phyloP scores from a whole-genome alignment of 2,888 invertebrate genomes.

The Axea sp. region DNA sequence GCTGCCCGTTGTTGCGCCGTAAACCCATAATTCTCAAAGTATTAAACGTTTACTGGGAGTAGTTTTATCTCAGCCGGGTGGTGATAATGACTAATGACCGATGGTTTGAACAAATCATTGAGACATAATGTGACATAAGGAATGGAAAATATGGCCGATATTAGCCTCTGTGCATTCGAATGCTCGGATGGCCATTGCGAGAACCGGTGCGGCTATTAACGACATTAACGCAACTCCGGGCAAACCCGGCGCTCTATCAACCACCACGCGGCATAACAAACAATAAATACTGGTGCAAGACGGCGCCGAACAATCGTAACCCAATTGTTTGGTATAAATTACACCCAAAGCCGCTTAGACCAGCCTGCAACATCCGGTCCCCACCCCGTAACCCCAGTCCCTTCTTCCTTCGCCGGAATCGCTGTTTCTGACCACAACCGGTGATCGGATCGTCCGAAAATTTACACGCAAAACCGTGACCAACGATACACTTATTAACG shows the following conservation, averaged over 20 bases:
- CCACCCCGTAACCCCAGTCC: slow-evolving; percentile 55
- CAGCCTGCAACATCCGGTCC: slow-evolving; percentile 69
- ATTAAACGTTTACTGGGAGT: no score
- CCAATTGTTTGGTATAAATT: slow-evolving; percentile 79
- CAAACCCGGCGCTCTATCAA: slow-evolving; percentile 77
- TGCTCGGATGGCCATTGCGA: slow-evolving; percentile 34
- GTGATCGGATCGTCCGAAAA: slow-evolving; percentile 55
- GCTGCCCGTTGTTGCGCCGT: no score
- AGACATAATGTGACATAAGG: slow-evolving; percentile 59
- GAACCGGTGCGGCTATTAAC: slow-evolving; percentile 76
- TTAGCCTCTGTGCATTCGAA: slow-evolving; percentile 41
- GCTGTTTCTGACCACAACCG: slow-evolving; percentile 59
- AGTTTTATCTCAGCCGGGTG: no score
- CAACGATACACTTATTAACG: slow-evolving; percentile 59
- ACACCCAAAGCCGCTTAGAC: slow-evolving; percentile 77
- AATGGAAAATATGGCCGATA: slow-evolving; percentile 53
- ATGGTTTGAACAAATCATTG: slow-evolving; percentile 43
- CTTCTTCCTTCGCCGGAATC: slow-evolving; percentile 38
- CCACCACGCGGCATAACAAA: slow-evolving; percentile 76
- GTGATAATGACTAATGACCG: not conserved
- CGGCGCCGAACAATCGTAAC: slow-evolving; percentile 78
- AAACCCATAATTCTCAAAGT: no score
- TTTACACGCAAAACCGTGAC: slow-evolving; percentile 60
- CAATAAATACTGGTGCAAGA: slow-evolving; percentile 78
- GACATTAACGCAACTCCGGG: slow-evolving; percentile 77